Base-by-base conservation (phyloP, 2,113 vertebrate genomes). In the Pterocles gutturalis region DNA sequence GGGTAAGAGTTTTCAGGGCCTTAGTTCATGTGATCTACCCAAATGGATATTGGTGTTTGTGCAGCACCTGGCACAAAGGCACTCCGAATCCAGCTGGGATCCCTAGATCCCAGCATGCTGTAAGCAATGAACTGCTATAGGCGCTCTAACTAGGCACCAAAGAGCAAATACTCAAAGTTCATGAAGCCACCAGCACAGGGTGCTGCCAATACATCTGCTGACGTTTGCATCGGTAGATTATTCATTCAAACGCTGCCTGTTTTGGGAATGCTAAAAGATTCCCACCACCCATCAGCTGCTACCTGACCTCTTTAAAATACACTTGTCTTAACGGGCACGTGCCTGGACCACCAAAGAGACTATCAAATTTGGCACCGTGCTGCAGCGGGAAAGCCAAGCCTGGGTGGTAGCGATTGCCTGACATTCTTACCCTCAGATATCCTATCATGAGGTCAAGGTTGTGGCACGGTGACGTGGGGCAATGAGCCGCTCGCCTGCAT, bases 301-400 rank as follows among this genome's bases (percentile, higher is more conserved):
- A 72, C 89, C 87, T 85, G 70, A 87, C 83, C 53, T 73, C 92
- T 80, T 96, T 88, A 90, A 95, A 93, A 92, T 94, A 93, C 85
- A 48, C 79, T 73, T 94, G 41, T 85, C 46, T 90, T 80, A 83
- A 70, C 73, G 66, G 66, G 54, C 58, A 73, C 66, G 75, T 95
- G 78, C 75, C 73, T 86, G 87, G 36, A 70, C 94, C 66, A 58
- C 96, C 82, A 85, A 91, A 91, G 87, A 88, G 62, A 90, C 78
- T 96, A 94, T 96, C 96, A 90, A 66, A 93, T 78, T 66, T 96
- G 96, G 95, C 96, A 77, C 54, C 10, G 36, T 8, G 36, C 64
- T 70, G 62, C 36, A 26, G 70, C 28, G 71, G 82, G 78, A 87
- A 93, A 93, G 85, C 87, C 95, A 96, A 90, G 81, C 25, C 28